phyloP scores from a whole-genome alignment of 2,888 invertebrate species.

The Agrotis ipsilon region DNA sequence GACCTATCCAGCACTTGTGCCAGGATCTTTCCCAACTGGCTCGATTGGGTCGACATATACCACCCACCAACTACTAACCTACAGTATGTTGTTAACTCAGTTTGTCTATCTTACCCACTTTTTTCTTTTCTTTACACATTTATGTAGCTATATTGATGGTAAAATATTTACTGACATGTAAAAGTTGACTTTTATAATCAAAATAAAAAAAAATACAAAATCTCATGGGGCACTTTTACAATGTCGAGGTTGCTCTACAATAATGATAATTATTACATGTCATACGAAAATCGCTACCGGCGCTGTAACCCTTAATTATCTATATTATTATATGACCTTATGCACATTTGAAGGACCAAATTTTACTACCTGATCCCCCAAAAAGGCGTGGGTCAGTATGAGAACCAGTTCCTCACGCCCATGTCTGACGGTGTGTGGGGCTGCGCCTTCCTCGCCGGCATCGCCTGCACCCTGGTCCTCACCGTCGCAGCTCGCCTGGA shows the following conservation, averaged over 20 bases:
- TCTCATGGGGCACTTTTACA: too few relatives aligned
- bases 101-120: too few relatives aligned
- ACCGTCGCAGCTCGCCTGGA: slow-evolving; percentile 79
- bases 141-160: too few relatives aligned
- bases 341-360: slow-evolving; percentile 75
- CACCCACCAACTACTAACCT: slow-evolving; percentile 80
- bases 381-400: slow-evolving; percentile 83
- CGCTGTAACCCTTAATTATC: too few relatives aligned
- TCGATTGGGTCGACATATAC: slow-evolving; percentile 84
- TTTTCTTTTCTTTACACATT: background rate
- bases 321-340: too few relatives aligned
- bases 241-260: too few relatives aligned
- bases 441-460: slow-evolving; percentile 73
- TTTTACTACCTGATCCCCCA: slow-evolving; percentile 85
- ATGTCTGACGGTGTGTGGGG: slow-evolving; percentile 86
- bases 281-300: too few relatives aligned
- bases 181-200: too few relatives aligned
- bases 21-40: slow-evolving; percentile 82
- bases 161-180: too few relatives aligned
- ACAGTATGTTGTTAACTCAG: slow-evolving; percentile 72
- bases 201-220: too few relatives aligned
- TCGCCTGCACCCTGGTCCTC: slow-evolving; percentile 78
- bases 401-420: slow-evolving; percentile 87
- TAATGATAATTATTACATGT: too few relatives aligned
- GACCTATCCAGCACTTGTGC: slow-evolving; percentile 84